Evolutionary conservation across 92 coral and sea anemone species (phyloP), one percentile per base, ranked within the genome.

Genomic region (Meandrina meandrites): DNA sequence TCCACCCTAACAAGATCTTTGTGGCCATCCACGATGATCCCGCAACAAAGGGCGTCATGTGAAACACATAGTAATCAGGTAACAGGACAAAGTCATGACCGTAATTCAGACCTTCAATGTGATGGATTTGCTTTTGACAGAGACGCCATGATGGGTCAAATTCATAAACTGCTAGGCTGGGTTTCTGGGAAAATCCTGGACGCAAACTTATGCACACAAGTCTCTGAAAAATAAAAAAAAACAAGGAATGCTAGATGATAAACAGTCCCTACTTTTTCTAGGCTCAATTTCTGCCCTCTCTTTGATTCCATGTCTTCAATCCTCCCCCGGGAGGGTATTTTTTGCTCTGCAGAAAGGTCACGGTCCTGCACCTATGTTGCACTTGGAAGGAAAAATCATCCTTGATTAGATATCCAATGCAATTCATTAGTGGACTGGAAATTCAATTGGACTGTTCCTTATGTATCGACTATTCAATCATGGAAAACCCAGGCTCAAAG

Each of bases 41-140:
- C 76, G 85, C 93, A 47, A 93, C 98, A 89, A 94, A 94, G 17
- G 98, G 98, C 5, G 98, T 93, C 84, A 94, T 93, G 83, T 94
- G 98, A 78, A 94, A 94, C 16, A 94, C 48, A 40, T 91, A 94
- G 81, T 93, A 94, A 69, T 94, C 93, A 14, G 96, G 96, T 28
- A 94, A 72, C 60, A 94, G 87, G 54, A 94, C 69, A 86, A 94
- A 94, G 88, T 94, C 98, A n/a, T 94, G 98, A 6, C 88, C 96
- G 56, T 93, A 94, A 82, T 94, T 94, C 64, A 94, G 80, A 10
- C 92, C 98, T 21, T 90, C 84, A 24, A 94, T 93, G 79, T 85
- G 86, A 42, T 91, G 98, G 27, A 94, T 73, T 82, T 93, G 96
- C 60, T 92, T 88, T 32, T 93, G 94, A 69, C 90, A 90, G 28